These are phyloP conservation scores for Poeciliopsis gracilis DNA, from an alignment of 2,797 vertebrate species.

Conservation along the genomic window DNA sequence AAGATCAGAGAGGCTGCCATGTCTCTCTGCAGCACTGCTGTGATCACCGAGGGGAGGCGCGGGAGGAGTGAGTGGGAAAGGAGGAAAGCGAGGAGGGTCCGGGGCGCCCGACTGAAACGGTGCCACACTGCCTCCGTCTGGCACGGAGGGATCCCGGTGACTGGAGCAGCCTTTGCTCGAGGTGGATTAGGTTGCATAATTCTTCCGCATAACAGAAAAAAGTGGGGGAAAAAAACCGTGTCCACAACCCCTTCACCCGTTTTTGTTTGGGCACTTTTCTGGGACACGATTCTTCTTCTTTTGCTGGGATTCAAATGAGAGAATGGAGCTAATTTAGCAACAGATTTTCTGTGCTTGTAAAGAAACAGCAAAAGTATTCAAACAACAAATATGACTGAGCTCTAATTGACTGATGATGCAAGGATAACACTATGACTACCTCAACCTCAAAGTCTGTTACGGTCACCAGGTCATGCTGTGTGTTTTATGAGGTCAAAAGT, in stretches of 20 bases:
- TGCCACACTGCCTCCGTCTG: slow-evolving; percentile 63
- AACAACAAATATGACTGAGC: neutral
- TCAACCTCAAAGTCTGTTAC: neutral
- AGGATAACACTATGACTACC: neutral
- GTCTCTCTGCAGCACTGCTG: slow-evolving; percentile 74
- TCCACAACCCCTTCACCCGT: neutral
- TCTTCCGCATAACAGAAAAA: neutral
- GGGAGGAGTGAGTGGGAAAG: slow-evolving; percentile 14
- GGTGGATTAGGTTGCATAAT: neutral
- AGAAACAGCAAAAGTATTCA: neutral
- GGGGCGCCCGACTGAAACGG: slow-evolving; percentile 14
- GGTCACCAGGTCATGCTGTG: neutral
- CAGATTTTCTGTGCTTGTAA: neutral
- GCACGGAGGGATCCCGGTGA: slow-evolving; percentile 43
- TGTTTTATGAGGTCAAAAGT: neutral
- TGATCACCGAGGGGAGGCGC: slow-evolving; percentile 69
- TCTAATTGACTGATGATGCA: neutral
- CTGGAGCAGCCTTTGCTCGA: neutral
- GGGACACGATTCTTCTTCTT: neutral
- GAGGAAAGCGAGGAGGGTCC: slow-evolving; percentile 29
- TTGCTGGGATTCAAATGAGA: neutral
- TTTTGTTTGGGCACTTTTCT: neutral
- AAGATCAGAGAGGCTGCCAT: slow-evolving; percentile 74
- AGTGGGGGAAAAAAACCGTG: neutral
- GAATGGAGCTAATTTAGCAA: neutral